Conservation (phyloP, 2,888 invertebrate species). For the Lingula anatina region DNA sequence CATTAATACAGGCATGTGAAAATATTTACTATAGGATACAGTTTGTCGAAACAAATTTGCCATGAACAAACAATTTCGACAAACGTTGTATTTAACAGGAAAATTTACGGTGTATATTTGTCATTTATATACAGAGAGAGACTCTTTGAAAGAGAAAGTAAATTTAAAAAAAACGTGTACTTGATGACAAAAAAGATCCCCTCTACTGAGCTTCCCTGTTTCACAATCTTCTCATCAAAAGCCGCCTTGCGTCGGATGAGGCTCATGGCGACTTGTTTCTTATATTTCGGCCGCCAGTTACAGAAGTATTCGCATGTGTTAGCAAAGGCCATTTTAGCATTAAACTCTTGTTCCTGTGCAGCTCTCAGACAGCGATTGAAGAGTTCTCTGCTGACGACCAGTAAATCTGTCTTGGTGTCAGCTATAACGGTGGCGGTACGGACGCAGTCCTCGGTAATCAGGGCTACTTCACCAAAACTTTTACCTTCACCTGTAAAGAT, state of each 20-base stretch:
- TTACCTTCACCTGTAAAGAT: constrained; percentile 39
- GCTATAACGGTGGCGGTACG: constrained; percentile 50
- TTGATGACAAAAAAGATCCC: constrained; percentile 42
- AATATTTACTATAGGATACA: no score
- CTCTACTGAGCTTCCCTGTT: constrained; percentile 38
- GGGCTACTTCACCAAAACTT: constrained; percentile 50
- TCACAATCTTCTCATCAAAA: constrained; percentile 38
- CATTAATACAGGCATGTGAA: no score
- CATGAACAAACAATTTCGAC: no score
- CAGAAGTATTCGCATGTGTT: constrained; percentile 34
- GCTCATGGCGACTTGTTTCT: constrained; percentile 45
- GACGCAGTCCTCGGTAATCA: constrained; percentile 48
- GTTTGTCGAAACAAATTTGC: no score
- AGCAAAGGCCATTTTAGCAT: constrained; percentile 39
- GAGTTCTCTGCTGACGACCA: constrained; percentile 45
- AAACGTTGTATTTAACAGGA: no score
- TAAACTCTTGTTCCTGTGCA: constrained; percentile 33
- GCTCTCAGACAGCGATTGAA: constrained; percentile 38
- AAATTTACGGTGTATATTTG: no score
- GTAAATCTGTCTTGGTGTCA: constrained; percentile 38
- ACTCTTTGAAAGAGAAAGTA: no score
- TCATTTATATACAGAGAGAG: no score
- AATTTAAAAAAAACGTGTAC: no score
- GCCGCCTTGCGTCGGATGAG: constrained; percentile 30
- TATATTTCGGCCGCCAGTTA: constrained; percentile 40